Conservation (phyloP, 2,888 invertebrate species). For the Rhaphigaster nebulosa region DNA sequence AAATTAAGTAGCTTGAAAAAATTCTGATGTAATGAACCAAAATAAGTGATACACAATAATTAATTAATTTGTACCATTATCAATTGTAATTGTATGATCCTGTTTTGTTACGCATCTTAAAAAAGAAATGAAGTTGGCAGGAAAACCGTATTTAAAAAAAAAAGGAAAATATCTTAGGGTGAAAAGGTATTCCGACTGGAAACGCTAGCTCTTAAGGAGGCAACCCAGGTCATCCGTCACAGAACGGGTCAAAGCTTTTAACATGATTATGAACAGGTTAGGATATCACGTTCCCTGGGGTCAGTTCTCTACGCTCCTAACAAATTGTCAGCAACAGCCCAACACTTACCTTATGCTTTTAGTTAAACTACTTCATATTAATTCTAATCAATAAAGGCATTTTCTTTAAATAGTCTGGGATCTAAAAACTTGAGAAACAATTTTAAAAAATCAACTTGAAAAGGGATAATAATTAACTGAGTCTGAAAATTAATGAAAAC, state of each 20-base stretch:
- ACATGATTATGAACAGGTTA: constrained; percentile 40
- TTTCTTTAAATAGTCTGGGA: neutral
- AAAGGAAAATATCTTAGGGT: neutral
- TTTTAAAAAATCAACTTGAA: too few relatives aligned
- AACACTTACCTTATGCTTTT: neutral
- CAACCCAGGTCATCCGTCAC: constrained; percentile 33
- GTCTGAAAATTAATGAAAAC: too few relatives aligned
- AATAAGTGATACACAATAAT: too few relatives aligned
- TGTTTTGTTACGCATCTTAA: too few relatives aligned
- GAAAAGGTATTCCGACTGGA: neutral
- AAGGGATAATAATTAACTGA: too few relatives aligned
- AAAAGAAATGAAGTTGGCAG: neutral
- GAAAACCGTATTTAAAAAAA: neutral
- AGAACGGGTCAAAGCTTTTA: constrained; percentile 41
- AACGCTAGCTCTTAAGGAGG: neutral
- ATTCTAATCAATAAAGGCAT: neutral
- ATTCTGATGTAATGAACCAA: too few relatives aligned
- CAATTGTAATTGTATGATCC: too few relatives aligned
- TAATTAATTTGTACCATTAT: too few relatives aligned
- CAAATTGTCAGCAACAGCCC: neutral
- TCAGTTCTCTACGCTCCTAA: neutral
- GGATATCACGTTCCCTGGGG: neutral
- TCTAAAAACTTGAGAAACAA: too few relatives aligned
- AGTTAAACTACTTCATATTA: neutral
- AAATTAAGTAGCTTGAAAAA: too few relatives aligned